Evolutionary conservation across 2,888 invertebrate genomes (phyloP), one percentile per base, ranked within the genome.

Genomic region (Lithophane socia): DNA sequence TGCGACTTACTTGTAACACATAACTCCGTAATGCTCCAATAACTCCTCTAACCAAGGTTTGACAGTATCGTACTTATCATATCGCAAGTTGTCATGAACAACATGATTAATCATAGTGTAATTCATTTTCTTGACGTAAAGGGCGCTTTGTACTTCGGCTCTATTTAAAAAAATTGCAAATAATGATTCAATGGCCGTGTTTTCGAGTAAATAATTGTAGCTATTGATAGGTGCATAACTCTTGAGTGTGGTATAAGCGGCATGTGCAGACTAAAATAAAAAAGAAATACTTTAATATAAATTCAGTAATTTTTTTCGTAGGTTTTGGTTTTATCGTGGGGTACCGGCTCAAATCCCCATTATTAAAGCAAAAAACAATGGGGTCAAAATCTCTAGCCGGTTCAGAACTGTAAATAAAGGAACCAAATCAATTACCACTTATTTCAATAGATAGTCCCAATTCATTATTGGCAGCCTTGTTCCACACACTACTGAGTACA

Each of bases 41-140:
- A 89, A 58, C 42, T 82, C 82, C 58, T 89, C 88, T 9, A 87
- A 29, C 86, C 88, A 87, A 16, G 83, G 86, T 71, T 89, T 88
- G 0, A 79, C 82, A 24, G 84, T 78, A 0, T 74, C 0, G 44
- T 37, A 78, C 0, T 13, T 42, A 0, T n/a, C 72, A n/a, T 4
- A 0, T 0, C 0, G 0, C 5, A 87, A 73, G 7, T 58, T 0
- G 0, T 0, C 0, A 0, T 8, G 0, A 42, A 82, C 86, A 4
- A 3, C 0, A 0, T 0, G 0, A 29, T 52, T 73, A 0, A 7
- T 0, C 1, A 0, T 0, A 0, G 0, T 0, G 16, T 78, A 87
- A 0, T 16, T 0, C 37, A 24, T 64, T 44, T 61, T 79, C 9
- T 81, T 86, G 3, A 78, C 87, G n/a, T 88, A 88, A 29, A 87